Conservation (phyloP, 2,113 vertebrate genomes). For the Euleptes europaea region DNA sequence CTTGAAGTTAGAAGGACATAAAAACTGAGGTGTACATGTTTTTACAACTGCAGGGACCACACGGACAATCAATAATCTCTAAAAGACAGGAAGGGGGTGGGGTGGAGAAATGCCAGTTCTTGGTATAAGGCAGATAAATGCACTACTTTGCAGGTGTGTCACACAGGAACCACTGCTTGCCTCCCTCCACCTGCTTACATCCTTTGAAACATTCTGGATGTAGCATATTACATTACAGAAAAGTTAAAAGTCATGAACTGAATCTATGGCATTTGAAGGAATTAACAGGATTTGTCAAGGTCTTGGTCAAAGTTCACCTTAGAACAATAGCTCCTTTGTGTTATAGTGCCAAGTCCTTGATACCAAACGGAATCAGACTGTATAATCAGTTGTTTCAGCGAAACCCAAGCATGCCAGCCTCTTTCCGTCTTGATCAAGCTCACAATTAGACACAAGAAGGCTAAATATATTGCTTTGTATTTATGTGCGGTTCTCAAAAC, state of each 20-base stretch:
- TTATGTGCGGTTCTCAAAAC: not conserved
- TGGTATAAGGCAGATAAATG: not conserved
- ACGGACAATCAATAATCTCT: not conserved
- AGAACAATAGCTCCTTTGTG: not conserved
- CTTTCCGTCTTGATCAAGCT: not conserved
- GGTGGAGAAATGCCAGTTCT: not conserved
- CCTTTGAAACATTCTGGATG: not conserved
- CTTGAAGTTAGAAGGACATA: not conserved
- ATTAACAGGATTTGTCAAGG: not conserved
- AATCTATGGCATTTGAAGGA: not conserved
- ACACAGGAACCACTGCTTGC: not conserved
- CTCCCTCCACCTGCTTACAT: not conserved
- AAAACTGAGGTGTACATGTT: not conserved
- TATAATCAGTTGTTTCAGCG: slow-evolving; percentile 15
- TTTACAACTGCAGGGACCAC: not conserved
- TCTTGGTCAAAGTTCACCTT: not conserved
- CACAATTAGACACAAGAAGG: not conserved
- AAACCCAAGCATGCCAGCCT: not conserved
- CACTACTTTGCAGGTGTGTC: not conserved
- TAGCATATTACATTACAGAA: not conserved
- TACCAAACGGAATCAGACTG: not conserved
- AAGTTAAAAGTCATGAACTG: not conserved
- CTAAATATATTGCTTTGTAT: not conserved
- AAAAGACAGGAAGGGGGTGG: not conserved
- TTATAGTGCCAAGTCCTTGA: not conserved